Evolutionary conservation across 2,888 invertebrate genomes (phyloP), one percentile per base, ranked within the genome.

Genomic region (Ethmia dodecea): DNA sequence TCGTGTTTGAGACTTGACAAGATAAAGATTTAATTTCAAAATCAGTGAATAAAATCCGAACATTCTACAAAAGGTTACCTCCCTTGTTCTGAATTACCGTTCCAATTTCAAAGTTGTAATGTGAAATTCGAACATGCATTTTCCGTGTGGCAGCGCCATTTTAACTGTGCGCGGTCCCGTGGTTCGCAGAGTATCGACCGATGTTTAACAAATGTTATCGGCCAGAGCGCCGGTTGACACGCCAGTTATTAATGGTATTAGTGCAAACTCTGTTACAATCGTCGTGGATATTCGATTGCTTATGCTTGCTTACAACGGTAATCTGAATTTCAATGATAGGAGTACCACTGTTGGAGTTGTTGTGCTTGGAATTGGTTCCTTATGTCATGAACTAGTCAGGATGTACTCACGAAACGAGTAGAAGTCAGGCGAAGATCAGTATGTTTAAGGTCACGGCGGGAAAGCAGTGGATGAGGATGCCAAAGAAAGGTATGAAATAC

Each of bases 181-280:
- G 48, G 55, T 52, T 33, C 42, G 39, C 43, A 38, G 47, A 34
- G 40, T 59, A 61, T 58, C 55, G 48, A 45, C 22, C 53, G 52
- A 54, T 69, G 67, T 42, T 61, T 62, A 72, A 68, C 70, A 61
- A 71, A 70, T 72, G 73, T 66, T 71, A 68, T 64, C 61, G 59
- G 49, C 45, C 50, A 41, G 42, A 38, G 45, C 45, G 40, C 42
- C 40, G 31, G 57, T 50, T 62, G 66, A 64, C 70, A 58, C 54
- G 55, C 46, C 44, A 47, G 58, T 67, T 72, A 68, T 69, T 68
- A 69, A 73, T 61, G 65, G 63, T 55, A 55, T 56, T 43, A 49
- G 54, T 44, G 35, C 34, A 31, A 39, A 43, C 9, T 28, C n/a
- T n/a, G 28, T 13, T 26, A 26, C 26, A 22, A 22, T 22, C 38